Percentiles rank a stretch among this genome's conserved stretches.
Evolutionary conservation across 2,888 invertebrate genomes (phyloP).

Genomic region (Byasa hedistus): DNA sequence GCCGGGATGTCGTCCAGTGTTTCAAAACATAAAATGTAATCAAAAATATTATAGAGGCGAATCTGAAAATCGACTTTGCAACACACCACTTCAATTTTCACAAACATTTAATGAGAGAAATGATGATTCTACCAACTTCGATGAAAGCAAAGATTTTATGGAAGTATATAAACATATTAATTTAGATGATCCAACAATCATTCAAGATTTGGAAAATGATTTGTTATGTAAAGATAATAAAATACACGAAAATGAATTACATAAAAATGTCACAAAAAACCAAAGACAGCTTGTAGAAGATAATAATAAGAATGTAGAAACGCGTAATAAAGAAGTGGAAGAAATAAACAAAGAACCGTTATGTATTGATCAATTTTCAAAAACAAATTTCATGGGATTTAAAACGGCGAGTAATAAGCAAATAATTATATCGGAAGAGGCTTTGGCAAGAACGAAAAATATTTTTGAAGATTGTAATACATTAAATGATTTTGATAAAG

Average conservation of each 20-base stretch:
- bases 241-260: not conserved
- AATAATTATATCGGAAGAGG: conserved; percentile 50
- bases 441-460: conserved; percentile 45
- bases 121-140: not conserved
- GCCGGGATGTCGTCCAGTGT: conserved; percentile 37
- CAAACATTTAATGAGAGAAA: not conserved
- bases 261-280: conserved; percentile 1
- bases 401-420: conserved; percentile 60
- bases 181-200: conserved; percentile 24
- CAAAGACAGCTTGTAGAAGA: not conserved
- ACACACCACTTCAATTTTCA: not conserved
- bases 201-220: conserved; percentile 32
- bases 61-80: not conserved
- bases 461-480: conserved; percentile 39
- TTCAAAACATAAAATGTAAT: conserved; percentile 34
- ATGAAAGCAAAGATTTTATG: conserved; percentile 14
- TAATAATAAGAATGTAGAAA: not conserved
- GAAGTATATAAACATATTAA: conserved; percentile 15
- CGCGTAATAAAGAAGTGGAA: not conserved
- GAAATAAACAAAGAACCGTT: too few species aligned
- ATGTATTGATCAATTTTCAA: too few species aligned
- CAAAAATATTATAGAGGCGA: conserved; percentile 12
- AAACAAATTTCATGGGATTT: conserved; percentile 45
- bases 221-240: conserved; percentile 16
- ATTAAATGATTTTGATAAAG: not conserved